Base-by-base conservation (phyloP, 2,797 vertebrate genomes). In the Thunnus albacares region DNA sequence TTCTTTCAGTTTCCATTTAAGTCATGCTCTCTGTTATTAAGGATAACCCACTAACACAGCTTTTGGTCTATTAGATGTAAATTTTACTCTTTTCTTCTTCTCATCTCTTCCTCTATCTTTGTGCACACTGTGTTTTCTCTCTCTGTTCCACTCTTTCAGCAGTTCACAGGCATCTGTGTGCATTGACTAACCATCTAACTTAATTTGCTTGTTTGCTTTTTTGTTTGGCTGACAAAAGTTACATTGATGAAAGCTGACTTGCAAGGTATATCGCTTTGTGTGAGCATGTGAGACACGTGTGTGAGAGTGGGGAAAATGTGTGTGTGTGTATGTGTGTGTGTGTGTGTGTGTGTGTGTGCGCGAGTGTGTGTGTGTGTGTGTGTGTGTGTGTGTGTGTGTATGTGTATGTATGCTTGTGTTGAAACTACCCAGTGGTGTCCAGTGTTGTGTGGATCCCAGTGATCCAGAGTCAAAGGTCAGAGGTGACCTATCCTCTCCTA, bases 191-290 rank as follows among this genome's bases (percentile, higher is more conserved):
- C 96, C 96, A 95, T 97, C 89, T 96, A 94, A 93, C 93, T 92
- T 96, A 95, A 96, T 98, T 98, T 97, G 97, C 97, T 97, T 98
- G 96, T 94, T 97, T 97, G 95, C 97, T 96, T 97, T 97, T 97
- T 93, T 97, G 93, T 95, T 96, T 88, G 82, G 87, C 94, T 89
- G 96, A 96, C 97, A 97, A 97, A 94, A 97, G 97, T 98, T 96
- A 95, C 97, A 97, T 97, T 98, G 97, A 98, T 97, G 97, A 98
- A 98, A 97, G 97, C 97, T 98, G 97, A 98, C 96, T 97, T 98
- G 97, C 97, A 98, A 98, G 97, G 97, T 98, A 98, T 89, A 97
- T 97, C 96, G 96, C 90, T 92, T 84, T 92, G 85, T 93, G 89
- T 94, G 90, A 88, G 84, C 93, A 91, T 95, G 86, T 89, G 87